Percentiles rank a stretch among this genome's conserved stretches.
Conservation (phyloP, 2,888 invertebrate species). For the Caenorhabditis japonica region DNA sequence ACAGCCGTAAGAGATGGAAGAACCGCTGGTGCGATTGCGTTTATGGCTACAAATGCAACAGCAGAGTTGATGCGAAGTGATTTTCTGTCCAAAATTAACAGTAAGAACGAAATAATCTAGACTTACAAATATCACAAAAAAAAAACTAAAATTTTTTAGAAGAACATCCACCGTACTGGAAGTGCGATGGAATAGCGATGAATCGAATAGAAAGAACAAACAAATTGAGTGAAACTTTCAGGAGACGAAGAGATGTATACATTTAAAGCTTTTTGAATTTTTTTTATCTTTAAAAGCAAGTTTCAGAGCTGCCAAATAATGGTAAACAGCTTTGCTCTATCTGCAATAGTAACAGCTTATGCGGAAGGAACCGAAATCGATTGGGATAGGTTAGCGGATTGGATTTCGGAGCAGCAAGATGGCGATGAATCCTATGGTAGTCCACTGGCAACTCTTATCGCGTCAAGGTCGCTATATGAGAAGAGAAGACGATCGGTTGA, state of each 20-base stretch:
- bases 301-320: constrained; percentile 64
- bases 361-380: constrained; percentile 60
- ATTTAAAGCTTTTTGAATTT: too few relatives aligned
- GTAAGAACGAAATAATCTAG: constrained; percentile 26
- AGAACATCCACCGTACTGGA: constrained; percentile 44
- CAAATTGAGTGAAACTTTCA: constrained; percentile 25
- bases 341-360: constrained; percentile 58
- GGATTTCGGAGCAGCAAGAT: constrained; percentile 73
- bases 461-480: constrained; percentile 68
- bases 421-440: constrained; percentile 65
- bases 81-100: constrained; percentile 52
- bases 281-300: not conserved
- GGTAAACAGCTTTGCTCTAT: constrained; percentile 63
- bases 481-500: constrained; percentile 57
- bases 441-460: constrained; percentile 64
- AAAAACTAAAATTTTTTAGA: too few relatives aligned
- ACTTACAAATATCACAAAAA: not conserved
- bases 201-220: constrained; percentile 22
- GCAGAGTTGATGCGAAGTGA: constrained; percentile 59
- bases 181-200: constrained; percentile 26
- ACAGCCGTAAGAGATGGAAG: constrained; percentile 57
- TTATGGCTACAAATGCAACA: constrained; percentile 59
- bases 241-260: constrained; percentile 30
- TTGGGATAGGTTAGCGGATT: constrained; percentile 72
- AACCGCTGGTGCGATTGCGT: constrained; percentile 64